Base-by-base conservation (phyloP, 2,113 vertebrate species). In the Macrotis lagotis region DNA sequence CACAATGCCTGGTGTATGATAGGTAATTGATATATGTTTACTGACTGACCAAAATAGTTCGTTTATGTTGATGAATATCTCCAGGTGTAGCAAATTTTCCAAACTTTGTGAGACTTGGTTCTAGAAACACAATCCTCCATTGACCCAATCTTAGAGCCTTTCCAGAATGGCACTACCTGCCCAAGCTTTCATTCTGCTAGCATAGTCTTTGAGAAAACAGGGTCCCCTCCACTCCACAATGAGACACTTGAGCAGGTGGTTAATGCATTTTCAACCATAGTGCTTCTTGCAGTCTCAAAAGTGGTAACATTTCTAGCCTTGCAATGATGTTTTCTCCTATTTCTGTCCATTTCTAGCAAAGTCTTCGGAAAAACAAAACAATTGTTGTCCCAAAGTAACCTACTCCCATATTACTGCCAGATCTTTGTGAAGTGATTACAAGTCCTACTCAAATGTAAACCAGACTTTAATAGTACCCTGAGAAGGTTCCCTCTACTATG, bases 211-310 rank as follows among this genome's bases (percentile, higher is more conserved):
- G n/a, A 83, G 66, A 83, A 6, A 44, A 37, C 19, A 22, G 19
- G n/a, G 12, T 83, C 66, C 37, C 16, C 26, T 83, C 37, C 16
- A 83, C 37, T 83, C 6, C 66, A 22, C 22, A 16, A 74, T 83
- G 19, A 83, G n/a, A 44, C 66, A 22, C 44, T 83, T 83, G 37
- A 44, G 19, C 37, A 74, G n/a, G 14, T 22, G 16, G 66, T 37
- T 44, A 74, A 19, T n/a, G 7, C 16, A 83, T 50, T 96, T 96
- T 98, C 94, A 96, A 92, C 51, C 93, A 90, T 92, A 83, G 93
- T 48, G 66, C 50, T 90, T 92, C 49, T 96, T 94, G n/a, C 74
- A 96, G 95, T 95, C 94, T 92, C 88, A 91, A 51, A 95, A 96
- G 94, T 96, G 96, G 88, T 89, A 93, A 94, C n/a, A 88, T 95